These are phyloP conservation scores for Bolinopsis microptera DNA, from an alignment of 37 sponge, comb jelly and placozoan genomes.

Conservation along the genomic window DNA sequence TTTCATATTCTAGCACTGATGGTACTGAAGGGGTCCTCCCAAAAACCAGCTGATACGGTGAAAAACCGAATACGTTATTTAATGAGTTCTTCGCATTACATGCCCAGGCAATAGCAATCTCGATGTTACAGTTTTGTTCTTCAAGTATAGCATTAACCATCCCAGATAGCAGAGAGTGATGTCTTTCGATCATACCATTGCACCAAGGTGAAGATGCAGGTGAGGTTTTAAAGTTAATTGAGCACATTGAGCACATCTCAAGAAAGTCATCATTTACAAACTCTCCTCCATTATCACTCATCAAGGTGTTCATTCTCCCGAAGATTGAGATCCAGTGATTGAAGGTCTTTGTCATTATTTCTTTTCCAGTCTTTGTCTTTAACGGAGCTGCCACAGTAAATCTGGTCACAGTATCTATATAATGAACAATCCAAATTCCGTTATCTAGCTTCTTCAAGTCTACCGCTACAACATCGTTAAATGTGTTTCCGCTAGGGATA, in stretches of 20 bases:
- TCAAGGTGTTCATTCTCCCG: background rate
- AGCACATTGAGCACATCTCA: background rate
- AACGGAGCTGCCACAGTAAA: background rate
- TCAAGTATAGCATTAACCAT: background rate
- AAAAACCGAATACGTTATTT: background rate
- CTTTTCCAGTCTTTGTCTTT: background rate
- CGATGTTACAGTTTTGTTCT: background rate
- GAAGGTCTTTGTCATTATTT: background rate
- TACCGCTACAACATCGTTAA: background rate
- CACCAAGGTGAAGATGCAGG: background rate
- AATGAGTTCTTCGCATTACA: background rate
- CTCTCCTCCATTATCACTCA: slow-evolving; percentile 4
- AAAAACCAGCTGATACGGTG: background rate
- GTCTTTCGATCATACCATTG: background rate
- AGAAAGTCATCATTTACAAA: background rate
- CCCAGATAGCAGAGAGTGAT: background rate
- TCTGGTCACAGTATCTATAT: background rate
- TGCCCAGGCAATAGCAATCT: background rate
- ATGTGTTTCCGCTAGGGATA: background rate
- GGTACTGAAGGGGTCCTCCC: background rate
- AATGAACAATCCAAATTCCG: background rate
- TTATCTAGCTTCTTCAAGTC: background rate
- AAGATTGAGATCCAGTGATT: background rate
- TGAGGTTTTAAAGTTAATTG: background rate
- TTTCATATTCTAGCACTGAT: background rate